Percentiles rank a stretch among this genome's conserved stretches.
These are phyloP conservation scores for Tethea ocularis DNA, from an alignment of 2,888 invertebrate species.

Conservation along the genomic window DNA sequence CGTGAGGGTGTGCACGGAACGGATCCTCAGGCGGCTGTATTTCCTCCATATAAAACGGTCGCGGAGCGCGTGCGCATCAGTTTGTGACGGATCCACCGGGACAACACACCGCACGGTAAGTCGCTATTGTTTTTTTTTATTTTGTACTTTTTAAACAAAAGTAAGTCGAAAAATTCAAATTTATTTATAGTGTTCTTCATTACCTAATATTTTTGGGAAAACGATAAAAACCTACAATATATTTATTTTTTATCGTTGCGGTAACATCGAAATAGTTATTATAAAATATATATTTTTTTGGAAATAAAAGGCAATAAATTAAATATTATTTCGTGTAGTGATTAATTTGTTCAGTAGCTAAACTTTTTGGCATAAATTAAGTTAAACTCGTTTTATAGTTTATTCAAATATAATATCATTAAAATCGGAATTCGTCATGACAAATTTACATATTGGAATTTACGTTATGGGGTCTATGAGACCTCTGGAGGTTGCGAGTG, in stretches of 20 bases:
- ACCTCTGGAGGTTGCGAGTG: conserved; percentile 49
- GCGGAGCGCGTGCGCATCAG: conserved; percentile 67
- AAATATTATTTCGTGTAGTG: background rate
- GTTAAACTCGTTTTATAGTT: background rate
- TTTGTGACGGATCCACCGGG: conserved; percentile 66
- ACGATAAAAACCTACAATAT: background rate
- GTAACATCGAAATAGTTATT: background rate
- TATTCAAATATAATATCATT: conserved; percentile 24
- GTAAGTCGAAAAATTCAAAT: background rate
- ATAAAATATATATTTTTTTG: background rate
- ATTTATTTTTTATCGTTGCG: too few relatives aligned
- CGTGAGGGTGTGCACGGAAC: conserved; percentile 46
- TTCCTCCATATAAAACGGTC: conserved; percentile 74
- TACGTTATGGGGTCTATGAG: conserved; percentile 27
- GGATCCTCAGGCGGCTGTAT: conserved; percentile 36
- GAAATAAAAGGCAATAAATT: background rate
- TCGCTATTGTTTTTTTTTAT: conserved; percentile 26
- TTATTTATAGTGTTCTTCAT: background rate
- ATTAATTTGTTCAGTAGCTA: background rate
- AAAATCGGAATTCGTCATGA: conserved; percentile 19
- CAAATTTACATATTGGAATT: conserved; percentile 23
- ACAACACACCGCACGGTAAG: conserved; percentile 65
- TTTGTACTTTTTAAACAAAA: background rate
- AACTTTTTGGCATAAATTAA: background rate
- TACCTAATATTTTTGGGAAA: background rate